Evolutionary conservation across 2,888 invertebrate genomes (phyloP).

Genomic region (Cephus pulcher): DNA sequence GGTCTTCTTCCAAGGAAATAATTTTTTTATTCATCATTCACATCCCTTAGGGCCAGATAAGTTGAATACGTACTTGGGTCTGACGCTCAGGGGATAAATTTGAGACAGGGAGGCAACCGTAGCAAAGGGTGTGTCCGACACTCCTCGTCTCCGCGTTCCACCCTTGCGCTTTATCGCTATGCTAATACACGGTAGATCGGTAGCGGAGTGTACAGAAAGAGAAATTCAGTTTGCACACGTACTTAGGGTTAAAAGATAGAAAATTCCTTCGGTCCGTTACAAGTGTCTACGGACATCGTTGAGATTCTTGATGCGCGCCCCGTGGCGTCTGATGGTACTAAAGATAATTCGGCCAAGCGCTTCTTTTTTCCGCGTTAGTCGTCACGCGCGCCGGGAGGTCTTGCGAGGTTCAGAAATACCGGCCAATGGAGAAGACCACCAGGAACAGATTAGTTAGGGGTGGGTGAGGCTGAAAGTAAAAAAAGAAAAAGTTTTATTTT

Average conservation of each 20-base stretch:
- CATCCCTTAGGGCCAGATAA: not conserved
- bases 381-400: not conserved
- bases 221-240: not conserved
- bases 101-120: not conserved
- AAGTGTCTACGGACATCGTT: not conserved
- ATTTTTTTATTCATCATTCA: not conserved
- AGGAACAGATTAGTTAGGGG: not conserved
- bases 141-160: not conserved
- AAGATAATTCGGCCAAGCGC: not conserved
- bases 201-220: not conserved
- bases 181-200: not conserved
- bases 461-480: no score
- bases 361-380: not conserved
- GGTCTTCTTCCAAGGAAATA: not conserved
- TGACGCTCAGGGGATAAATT: not conserved
- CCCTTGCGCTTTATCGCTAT: not conserved
- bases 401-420: not conserved
- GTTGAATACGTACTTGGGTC: not conserved
- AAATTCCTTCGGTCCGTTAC: not conserved
- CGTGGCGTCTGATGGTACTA: not conserved
- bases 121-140: not conserved
- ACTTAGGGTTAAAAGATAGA: not conserved
- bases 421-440: not conserved
- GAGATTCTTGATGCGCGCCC: not conserved
- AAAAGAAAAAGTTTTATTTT: not conserved